phyloP scores from a whole-genome alignment of 2,797 vertebrate genomes.

The Halcyon chelicuti region DNA sequence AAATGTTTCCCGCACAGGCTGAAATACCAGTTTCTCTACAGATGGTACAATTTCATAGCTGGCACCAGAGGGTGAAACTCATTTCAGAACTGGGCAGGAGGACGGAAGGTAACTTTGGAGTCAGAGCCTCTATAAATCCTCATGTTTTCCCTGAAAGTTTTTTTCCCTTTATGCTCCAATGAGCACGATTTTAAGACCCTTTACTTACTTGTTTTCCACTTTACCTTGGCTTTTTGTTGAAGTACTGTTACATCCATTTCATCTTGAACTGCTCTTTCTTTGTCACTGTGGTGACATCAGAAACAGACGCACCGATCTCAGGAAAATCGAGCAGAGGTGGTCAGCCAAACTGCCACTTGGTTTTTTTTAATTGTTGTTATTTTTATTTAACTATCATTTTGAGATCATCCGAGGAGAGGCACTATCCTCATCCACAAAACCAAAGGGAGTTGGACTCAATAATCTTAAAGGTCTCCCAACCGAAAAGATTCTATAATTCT shows the following conservation, averaged over 20 bases:
- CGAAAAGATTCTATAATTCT: no score
- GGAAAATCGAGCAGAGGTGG: not conserved
- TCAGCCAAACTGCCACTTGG: not conserved
- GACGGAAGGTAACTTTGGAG: not conserved
- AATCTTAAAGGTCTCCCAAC: no score
- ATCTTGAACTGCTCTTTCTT: not conserved
- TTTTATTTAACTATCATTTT: not conserved
- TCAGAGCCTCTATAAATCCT: not conserved
- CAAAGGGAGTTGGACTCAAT: not conserved
- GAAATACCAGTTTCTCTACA: not conserved
- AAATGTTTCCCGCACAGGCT: not conserved
- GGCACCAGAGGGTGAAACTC: not conserved
- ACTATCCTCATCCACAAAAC: not conserved
- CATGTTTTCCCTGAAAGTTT: not conserved
- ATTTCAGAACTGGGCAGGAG: not conserved
- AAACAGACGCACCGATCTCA: fast-evolving
- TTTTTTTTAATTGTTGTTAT: no score
- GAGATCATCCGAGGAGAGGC: not conserved
- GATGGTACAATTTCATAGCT: not conserved
- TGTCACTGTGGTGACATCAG: not conserved
- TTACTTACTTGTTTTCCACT: not conserved
- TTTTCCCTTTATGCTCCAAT: not conserved
- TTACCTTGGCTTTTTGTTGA: not conserved
- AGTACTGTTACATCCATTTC: not conserved
- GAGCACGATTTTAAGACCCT: not conserved